Conservation (phyloP, 2,888 invertebrate species). For the Pheosia gnoma region DNA sequence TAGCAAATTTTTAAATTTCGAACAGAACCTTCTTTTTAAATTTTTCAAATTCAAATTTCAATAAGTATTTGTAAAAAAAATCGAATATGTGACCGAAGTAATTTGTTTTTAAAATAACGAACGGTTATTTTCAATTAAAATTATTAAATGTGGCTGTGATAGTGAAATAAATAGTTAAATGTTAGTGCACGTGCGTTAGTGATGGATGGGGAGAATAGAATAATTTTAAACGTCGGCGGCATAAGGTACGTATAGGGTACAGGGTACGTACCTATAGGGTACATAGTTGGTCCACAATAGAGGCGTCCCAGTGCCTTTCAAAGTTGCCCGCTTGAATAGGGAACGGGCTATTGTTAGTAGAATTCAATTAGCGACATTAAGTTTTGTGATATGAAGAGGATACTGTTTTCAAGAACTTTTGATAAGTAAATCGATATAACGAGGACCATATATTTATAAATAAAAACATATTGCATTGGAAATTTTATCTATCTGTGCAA, state of each 20-base stretch:
- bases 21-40: too few relatives aligned
- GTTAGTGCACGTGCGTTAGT: slow-evolving; percentile 48
- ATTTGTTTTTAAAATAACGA: slow-evolving; percentile 7
- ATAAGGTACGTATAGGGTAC: slow-evolving; percentile 85
- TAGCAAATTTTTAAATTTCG: too few relatives aligned
- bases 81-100: not conserved
- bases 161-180: slow-evolving; percentile 43
- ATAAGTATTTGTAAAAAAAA: too few relatives aligned
- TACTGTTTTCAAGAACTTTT: too few relatives aligned
- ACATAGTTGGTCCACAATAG: not conserved
- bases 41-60: too few relatives aligned
- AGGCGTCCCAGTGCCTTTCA: not conserved
- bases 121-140: slow-evolving; percentile 2
- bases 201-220: slow-evolving; percentile 96
- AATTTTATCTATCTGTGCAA: too few relatives aligned
- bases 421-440: too few relatives aligned
- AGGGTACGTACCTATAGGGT: slow-evolving; percentile 11
- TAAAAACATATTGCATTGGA: too few relatives aligned
- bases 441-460: too few relatives aligned
- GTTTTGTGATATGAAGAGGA: not conserved
- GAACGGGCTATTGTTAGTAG: slow-evolving; percentile 10
- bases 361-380: slow-evolving; percentile 7
- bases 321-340: not conserved
- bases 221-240: slow-evolving; percentile 96
- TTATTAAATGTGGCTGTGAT: slow-evolving; percentile 41